Percentiles rank a stretch among this genome's conserved stretches.
These are phyloP conservation scores for Coturnix japonica DNA, from an alignment of 2,113 vertebrate genomes.

Conservation along the genomic window DNA sequence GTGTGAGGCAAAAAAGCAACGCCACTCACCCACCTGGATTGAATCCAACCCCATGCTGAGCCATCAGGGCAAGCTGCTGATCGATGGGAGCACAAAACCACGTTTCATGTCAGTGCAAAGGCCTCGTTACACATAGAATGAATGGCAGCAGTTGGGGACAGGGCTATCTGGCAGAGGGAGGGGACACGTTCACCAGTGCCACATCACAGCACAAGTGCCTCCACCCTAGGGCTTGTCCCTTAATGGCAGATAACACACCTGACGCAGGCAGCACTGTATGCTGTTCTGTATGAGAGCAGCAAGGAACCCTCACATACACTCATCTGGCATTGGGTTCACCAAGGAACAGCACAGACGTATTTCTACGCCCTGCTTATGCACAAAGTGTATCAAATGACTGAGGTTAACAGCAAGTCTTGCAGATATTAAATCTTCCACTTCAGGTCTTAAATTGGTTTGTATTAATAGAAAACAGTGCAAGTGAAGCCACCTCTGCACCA, in stretches of 20 bases:
- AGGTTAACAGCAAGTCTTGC: rapidly evolving
- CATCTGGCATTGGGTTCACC: rapidly evolving
- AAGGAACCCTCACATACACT: rapidly evolving
- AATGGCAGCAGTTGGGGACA: neutral
- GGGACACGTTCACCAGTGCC: neutral
- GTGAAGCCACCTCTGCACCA: neutral
- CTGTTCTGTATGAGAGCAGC: rapidly evolving
- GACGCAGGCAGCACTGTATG: neutral
- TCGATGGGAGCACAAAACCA: neutral
- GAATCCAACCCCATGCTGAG: neutral
- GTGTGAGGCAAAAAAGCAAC: rapidly evolving
- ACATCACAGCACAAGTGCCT: neutral
- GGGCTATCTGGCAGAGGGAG: neutral
- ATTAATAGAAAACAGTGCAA: neutral
- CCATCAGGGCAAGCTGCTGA: too few species aligned
- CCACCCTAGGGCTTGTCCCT: neutral
- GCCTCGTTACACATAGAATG: neutral
- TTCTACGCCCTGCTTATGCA: rapidly evolving
- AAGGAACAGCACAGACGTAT: rapidly evolving
- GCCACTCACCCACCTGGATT: neutral
- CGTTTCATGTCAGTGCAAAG: rapidly evolving
- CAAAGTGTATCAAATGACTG: neutral
- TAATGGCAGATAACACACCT: rapidly evolving
- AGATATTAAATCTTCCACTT: neutral
- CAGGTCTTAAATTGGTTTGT: rapidly evolving